These are phyloP conservation scores for Hypselothyrea guttata DNA, from an alignment of 2,888 invertebrate species.

Conservation along the genomic window DNA sequence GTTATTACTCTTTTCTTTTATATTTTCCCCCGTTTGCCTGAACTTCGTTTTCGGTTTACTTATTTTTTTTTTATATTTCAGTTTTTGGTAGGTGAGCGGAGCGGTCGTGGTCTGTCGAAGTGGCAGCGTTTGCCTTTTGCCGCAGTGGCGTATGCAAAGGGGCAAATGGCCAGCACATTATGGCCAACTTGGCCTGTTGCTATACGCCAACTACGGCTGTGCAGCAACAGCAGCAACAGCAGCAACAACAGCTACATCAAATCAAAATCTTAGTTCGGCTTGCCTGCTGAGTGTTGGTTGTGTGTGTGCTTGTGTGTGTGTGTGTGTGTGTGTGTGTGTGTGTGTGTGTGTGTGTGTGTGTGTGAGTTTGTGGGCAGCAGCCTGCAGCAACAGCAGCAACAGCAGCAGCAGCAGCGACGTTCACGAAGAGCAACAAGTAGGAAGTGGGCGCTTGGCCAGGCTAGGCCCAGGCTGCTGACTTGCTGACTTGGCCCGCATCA, in stretches of 20 bases:
- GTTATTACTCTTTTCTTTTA: conserved; percentile 76
- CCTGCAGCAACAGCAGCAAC: conserved; percentile 23
- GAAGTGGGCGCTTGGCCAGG: conserved; percentile 73
- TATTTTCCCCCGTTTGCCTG: conserved; percentile 50
- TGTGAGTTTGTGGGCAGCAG: conserved; percentile 45
- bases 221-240: conserved; percentile 31
- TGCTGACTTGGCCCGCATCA: conserved; percentile 41
- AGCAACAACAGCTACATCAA: conserved; percentile 36
- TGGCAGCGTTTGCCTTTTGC: conserved; percentile 38
- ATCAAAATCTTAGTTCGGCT: conserved; percentile 62
- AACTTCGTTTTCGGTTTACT: conserved; percentile 54
- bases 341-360: conserved; percentile 19
- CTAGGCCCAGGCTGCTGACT: conserved; percentile 46
- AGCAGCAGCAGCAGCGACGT: conserved; percentile 15
- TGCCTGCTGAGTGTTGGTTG: too few species aligned
- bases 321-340: conserved; percentile 26
- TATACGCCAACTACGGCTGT: conserved; percentile 45
- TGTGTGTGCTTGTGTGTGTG: conserved; percentile 25
- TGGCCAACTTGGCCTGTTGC: conserved; percentile 44
- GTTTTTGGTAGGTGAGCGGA: conserved; percentile 65
- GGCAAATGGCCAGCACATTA: conserved; percentile 54
- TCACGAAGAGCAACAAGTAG: conserved; percentile 60
- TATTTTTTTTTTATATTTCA: conserved; percentile 36
- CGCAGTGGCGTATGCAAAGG: conserved; percentile 74
- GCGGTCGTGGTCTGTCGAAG: conserved; percentile 50